These are phyloP conservation scores for Gorsachius magnificus DNA, from an alignment of 2,797 vertebrate species.

Conservation along the genomic window DNA sequence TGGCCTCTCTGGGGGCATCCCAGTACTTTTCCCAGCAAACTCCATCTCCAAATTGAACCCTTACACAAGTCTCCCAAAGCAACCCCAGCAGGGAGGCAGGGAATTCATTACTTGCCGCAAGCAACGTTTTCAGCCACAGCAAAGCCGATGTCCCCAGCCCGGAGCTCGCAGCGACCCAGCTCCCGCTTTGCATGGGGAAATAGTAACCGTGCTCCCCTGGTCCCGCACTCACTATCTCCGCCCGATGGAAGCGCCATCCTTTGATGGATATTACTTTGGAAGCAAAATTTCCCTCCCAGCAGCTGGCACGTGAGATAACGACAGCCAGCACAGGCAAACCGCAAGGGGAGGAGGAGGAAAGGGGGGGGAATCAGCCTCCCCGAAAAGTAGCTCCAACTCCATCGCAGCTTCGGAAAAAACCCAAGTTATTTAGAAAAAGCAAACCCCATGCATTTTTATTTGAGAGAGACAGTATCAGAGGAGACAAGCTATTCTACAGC, in stretches of 20 bases:
- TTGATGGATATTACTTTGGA: background rate
- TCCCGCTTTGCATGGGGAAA: background rate
- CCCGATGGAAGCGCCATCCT: background rate
- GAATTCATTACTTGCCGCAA: background rate
- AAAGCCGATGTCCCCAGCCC: background rate
- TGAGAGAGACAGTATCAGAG: background rate
- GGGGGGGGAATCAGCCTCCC: background rate
- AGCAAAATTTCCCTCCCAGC: background rate
- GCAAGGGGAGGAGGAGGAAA: background rate
- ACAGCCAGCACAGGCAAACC: background rate
- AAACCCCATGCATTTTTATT: background rate
- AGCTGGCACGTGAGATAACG: conserved; percentile 16
- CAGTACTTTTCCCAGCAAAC: background rate
- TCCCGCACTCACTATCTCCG: background rate
- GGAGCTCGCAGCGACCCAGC: accelerated
- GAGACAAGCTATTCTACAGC: background rate
- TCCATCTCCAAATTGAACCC: accelerated
- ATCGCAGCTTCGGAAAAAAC: background rate
- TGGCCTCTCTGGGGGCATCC: background rate
- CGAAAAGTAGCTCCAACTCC: background rate
- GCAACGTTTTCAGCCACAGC: background rate
- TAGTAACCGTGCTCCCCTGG: background rate
- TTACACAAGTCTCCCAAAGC: background rate
- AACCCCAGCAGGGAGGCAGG: accelerated
- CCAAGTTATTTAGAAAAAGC: conserved; percentile 22